phyloP scores from a whole-genome alignment of 2,888 invertebrate genomes.

The Epinotia nisella region DNA sequence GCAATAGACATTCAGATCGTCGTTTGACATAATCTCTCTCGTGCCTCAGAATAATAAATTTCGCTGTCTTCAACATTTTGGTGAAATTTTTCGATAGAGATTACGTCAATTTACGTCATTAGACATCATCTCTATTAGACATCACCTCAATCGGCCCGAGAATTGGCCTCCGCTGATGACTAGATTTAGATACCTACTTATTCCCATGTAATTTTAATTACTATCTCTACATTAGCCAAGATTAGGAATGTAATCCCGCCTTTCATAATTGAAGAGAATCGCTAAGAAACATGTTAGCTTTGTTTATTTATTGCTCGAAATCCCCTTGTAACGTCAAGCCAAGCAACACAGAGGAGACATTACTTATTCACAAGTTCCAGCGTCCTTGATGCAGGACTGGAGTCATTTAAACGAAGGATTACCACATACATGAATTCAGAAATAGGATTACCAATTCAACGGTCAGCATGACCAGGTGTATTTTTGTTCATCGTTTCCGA shows the following conservation, averaged over 20 bases:
- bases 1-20: too few relatives aligned
- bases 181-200: background rate
- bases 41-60: too few relatives aligned
- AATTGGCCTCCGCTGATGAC: too few relatives aligned
- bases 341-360: conserved; percentile 4
- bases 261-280: background rate
- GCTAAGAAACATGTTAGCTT: conserved; percentile 2
- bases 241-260: background rate
- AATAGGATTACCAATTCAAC: conserved; percentile 48
- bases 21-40: too few relatives aligned
- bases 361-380: conserved; percentile 20
- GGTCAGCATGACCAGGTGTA: conserved; percentile 22
- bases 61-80: too few relatives aligned
- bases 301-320: conserved; percentile 20
- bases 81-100: too few relatives aligned
- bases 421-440: conserved; percentile 6
- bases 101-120: too few relatives aligned
- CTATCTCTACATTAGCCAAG: background rate
- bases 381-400: background rate
- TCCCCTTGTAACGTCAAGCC: conserved; percentile 1
- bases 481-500: background rate
- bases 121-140: too few relatives aligned
- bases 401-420: background rate
- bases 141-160: too few relatives aligned
- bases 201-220: background rate